Base-by-base conservation (phyloP, 2,888 invertebrate species). In the Azorinus chamasolen region DNA sequence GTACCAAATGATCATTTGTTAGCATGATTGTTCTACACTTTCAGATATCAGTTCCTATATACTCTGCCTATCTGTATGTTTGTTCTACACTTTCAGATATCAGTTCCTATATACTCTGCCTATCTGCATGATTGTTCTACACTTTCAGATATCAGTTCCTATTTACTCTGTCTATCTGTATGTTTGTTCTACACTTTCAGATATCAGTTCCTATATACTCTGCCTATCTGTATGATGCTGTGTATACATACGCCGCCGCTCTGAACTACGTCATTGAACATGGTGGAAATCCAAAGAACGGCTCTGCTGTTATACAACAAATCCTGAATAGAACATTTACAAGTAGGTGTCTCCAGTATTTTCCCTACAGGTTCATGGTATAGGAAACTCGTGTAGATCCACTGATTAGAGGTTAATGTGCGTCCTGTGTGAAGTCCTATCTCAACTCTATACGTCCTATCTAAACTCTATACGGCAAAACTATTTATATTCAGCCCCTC, bases 231-330 rank as follows among this genome's bases (percentile, higher is more conserved):
- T 97, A 97, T 92, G 97, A 98, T 88, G 97, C 97, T 0, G 96
- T 98, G 2, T 95, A 95, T 91, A 95, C 97, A 59, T 97, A 97
- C 94, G 97, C 97, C 0, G 94, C 95, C 10, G 97, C 97, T 0
- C 94, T 97, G 12, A 63, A 63, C 20, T 96, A 96, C 0, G 94
- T 96, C 0, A 94, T 97, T 81, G 91, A 94, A 20, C 94, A 94
- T n/a, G 95, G 95, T 0, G 95, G 95, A 2, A 95, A 96, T 75
- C 95, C 96, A 0, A 95, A 95, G 54, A 96, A 97, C 90, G 97
- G 97, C 1, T 95, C 95, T 0, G 95, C 95, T 0, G 95, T 97
- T 57, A 95, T 97, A 93, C 94, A 95, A 71, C 94, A 95, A n/a
- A 96, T 97, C n/a, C 94, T 96, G 54, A 96, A 96, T 70, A 95